phyloP scores from a whole-genome alignment of 1,140 invertebrate species.

The Aphelenchoides avenae region DNA sequence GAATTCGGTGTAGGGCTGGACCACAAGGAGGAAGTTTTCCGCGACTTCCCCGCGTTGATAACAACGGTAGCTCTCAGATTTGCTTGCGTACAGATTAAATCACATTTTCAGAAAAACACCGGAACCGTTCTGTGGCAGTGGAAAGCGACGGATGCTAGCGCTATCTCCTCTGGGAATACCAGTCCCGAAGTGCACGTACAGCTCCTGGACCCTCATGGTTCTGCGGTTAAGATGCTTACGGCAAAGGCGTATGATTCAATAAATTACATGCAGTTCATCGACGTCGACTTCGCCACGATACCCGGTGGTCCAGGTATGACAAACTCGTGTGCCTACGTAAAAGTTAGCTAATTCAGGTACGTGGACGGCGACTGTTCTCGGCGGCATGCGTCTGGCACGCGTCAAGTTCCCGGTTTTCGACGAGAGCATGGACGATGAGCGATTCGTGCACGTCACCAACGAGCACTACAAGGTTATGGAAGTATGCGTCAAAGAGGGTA shows the following conservation, averaged over 20 bases:
- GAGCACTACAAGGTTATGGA: constrained; percentile 4
- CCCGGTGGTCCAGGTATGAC: neutral
- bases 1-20: constrained; percentile 43
- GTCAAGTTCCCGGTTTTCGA: constrained; percentile 13
- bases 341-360: constrained; percentile 1
- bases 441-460: neutral
- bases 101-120: neutral
- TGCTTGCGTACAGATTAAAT: neutral
- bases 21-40: constrained; percentile 50
- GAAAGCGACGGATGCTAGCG: neutral
- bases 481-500: constrained; percentile 1
- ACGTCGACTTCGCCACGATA: constrained; percentile 14
- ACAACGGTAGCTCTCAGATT: constrained; percentile 4
- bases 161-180: neutral
- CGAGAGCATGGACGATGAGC: neutral
- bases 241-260: constrained; percentile 26
- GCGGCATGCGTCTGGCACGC: neutral
- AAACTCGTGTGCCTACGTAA: neutral
- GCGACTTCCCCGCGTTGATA: constrained; percentile 27
- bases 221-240: neutral
- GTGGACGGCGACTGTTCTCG: constrained; percentile 1
- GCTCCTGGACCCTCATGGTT: neutral
- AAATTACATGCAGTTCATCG: constrained; percentile 16
- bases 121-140: neutral
- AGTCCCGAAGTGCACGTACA: neutral